These are phyloP conservation scores for Heteractis magnifica DNA, from an alignment of 92 coral and sea anemone species.

Conservation along the genomic window DNA sequence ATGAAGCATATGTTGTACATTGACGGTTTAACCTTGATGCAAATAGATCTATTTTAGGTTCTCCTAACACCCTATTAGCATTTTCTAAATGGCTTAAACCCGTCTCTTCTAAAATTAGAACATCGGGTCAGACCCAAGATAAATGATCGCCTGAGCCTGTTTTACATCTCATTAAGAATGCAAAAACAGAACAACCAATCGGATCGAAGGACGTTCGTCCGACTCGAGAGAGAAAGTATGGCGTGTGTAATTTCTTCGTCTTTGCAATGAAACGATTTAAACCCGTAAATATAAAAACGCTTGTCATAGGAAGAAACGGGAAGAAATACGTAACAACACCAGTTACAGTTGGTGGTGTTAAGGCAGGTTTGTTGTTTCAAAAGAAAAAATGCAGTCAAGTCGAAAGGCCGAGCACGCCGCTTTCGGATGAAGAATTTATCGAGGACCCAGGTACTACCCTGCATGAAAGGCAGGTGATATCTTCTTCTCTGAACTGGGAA, in stretches of 20 bases:
- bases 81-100: not conserved
- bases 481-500: slow-evolving; percentile 8
- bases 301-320: not conserved
- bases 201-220: not conserved
- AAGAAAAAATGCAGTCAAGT: not conserved
- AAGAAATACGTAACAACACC: too few species aligned
- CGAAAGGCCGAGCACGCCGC: not conserved
- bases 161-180: not conserved
- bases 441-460: not conserved
- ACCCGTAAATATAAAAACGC: not conserved
- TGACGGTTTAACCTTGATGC: too few species aligned
- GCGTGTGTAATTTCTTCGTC: not conserved
- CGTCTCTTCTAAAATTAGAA: not conserved
- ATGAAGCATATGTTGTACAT: not conserved
- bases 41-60: too few species aligned
- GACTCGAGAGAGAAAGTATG: not conserved
- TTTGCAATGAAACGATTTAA: not conserved
- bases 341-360: too few species aligned
- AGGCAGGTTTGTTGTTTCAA: too few species aligned
- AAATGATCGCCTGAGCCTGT: not conserved
- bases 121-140: not conserved
- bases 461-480: slow-evolving; percentile 2
- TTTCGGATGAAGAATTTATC: not conserved
- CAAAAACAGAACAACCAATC: not conserved
- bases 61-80: not conserved